phyloP scores from a whole-genome alignment of 2,888 invertebrate species.

The Synanthedon myopaeformis region DNA sequence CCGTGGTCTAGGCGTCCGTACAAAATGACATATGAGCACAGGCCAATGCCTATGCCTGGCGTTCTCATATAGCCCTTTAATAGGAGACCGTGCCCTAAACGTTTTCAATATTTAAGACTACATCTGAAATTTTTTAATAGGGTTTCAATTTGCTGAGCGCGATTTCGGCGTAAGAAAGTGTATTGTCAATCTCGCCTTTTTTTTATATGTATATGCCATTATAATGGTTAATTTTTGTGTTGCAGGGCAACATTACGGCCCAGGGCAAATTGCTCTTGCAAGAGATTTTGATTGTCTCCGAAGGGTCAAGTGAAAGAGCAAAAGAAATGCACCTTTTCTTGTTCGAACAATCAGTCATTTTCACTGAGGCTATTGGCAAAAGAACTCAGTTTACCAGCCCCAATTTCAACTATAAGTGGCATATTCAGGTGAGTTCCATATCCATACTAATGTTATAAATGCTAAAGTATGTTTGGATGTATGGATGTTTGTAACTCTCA shows the following conservation, averaged over 20 bases:
- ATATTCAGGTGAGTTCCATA: slow-evolving; percentile 82
- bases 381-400: slow-evolving; percentile 94
- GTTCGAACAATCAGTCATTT: slow-evolving; percentile 97
- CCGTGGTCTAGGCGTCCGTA: too few relatives aligned
- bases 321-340: slow-evolving; percentile 95
- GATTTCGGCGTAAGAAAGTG: too few relatives aligned
- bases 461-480: too few relatives aligned
- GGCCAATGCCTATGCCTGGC: too few relatives aligned
- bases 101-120: too few relatives aligned
- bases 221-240: slow-evolving; percentile 11
- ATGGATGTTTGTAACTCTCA: too few relatives aligned
- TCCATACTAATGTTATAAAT: too few relatives aligned
- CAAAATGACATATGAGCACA: too few relatives aligned
- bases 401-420: slow-evolving; percentile 94
- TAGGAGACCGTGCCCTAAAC: too few relatives aligned
- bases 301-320: slow-evolving; percentile 62
- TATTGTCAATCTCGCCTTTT: too few relatives aligned
- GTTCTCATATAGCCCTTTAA: too few relatives aligned
- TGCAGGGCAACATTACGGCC: slow-evolving; percentile 94
- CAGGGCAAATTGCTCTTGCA: slow-evolving; percentile 95
- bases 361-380: slow-evolving; percentile 93
- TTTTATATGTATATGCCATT: not conserved
- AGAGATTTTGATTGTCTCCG: slow-evolving; percentile 81
- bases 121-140: too few relatives aligned
- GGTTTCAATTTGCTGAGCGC: not conserved